Evolutionary conservation across 2,888 invertebrate genomes (phyloP).

Genomic region (Coronaproctus castanopsis): DNA sequence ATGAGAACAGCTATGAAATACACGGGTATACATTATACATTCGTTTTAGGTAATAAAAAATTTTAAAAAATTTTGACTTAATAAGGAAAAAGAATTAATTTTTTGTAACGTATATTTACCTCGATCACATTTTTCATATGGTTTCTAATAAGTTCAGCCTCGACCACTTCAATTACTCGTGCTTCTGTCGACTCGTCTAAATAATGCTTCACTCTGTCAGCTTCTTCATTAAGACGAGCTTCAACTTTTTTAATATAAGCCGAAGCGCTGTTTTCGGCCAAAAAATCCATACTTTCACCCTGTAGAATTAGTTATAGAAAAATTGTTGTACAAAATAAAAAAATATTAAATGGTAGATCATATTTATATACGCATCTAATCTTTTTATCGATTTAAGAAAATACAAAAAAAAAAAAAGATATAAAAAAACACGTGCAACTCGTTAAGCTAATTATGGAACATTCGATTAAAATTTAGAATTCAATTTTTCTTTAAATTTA

Average conservation of each 20-base stretch:
- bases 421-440: too few relatives aligned
- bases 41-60: too few relatives aligned
- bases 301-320: conserved; percentile 23
- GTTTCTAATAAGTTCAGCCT: conserved; percentile 91
- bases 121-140: conserved; percentile 95
- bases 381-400: background rate
- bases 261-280: conserved; percentile 94
- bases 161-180: conserved; percentile 86
- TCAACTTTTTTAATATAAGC: conserved; percentile 98
- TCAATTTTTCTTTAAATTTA: too few relatives aligned
- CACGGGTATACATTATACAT: too few relatives aligned
- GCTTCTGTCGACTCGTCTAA: conserved; percentile 92
- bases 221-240: conserved; percentile 89
- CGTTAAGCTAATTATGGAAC: too few relatives aligned
- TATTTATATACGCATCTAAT: background rate
- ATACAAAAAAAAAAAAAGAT: too few relatives aligned
- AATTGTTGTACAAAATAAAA: background rate
- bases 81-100: too few relatives aligned
- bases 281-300: conserved; percentile 94
- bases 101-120: too few relatives aligned
- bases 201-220: conserved; percentile 91
- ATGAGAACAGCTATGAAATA: too few relatives aligned
- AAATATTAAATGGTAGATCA: background rate
- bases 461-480: too few relatives aligned
- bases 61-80: too few relatives aligned